Evolutionary conservation across 2,888 invertebrate species (phyloP).

Genomic region (Marronus borbonicus): DNA sequence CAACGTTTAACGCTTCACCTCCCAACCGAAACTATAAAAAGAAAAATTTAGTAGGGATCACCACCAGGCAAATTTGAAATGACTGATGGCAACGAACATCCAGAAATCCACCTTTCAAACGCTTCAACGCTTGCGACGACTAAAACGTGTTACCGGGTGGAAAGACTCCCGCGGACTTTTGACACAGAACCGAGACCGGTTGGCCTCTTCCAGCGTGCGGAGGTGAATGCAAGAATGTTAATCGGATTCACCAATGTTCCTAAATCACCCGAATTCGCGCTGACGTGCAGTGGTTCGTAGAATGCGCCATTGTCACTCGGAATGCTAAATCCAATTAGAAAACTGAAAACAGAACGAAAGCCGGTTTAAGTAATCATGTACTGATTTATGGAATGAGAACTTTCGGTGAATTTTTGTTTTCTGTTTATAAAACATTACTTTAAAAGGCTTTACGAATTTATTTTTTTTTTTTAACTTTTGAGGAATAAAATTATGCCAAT

Average conservation of each 20-base stretch:
- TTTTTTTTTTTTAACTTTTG: too few relatives aligned
- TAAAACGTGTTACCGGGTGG: neutral
- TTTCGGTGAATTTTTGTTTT: too few relatives aligned
- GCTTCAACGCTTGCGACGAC: neutral
- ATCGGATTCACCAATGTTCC: constrained; percentile 59
- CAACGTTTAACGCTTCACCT: too few relatives aligned
- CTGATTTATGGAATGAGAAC: neutral
- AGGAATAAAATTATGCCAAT: too few relatives aligned
- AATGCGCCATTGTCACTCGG: constrained; percentile 59
- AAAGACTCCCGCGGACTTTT: constrained; percentile 15
- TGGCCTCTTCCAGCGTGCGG: constrained; percentile 30
- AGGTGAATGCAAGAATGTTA: constrained; percentile 59
- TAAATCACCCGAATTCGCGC: constrained; percentile 54
- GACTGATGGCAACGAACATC: neutral
- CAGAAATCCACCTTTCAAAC: neutral
- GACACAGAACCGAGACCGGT: constrained; percentile 19
- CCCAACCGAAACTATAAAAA: too few relatives aligned
- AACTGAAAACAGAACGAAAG: constrained; percentile 50
- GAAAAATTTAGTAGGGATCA: neutral
- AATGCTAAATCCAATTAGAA: constrained; percentile 63
- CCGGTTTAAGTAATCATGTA: neutral
- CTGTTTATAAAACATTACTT: too few relatives aligned
- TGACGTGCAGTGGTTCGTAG: constrained; percentile 16
- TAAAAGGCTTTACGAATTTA: too few relatives aligned
- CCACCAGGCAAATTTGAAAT: neutral